phyloP scores from a whole-genome alignment of 2,113 vertebrate species.

The Elaphurus davidianus region DNA sequence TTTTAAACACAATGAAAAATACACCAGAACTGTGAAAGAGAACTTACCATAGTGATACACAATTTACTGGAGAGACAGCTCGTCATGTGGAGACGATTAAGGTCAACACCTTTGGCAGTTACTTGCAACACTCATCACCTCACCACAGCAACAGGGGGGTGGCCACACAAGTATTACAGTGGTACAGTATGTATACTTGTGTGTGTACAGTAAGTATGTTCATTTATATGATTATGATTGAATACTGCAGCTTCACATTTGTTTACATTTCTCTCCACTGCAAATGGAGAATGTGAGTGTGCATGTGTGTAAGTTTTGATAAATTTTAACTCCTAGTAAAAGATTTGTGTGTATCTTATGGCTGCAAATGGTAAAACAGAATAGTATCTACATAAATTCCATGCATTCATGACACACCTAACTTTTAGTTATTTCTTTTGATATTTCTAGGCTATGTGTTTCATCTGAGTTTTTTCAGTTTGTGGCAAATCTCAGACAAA shows the following conservation, averaged over 20 bases:
- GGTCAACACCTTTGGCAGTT: not conserved
- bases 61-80: rapidly evolving
- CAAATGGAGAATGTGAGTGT: not conserved
- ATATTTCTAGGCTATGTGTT: not conserved
- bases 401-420: not conserved
- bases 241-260: not conserved
- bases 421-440: not conserved
- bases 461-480: not conserved
- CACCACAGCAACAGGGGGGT: not conserved
- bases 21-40: not conserved
- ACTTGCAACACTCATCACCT: not conserved
- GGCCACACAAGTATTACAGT: rapidly evolving
- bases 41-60: not conserved
- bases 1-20: not conserved
- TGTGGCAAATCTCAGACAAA: not conserved
- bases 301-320: not conserved
- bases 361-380: not conserved
- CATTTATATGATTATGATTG: rapidly evolving
- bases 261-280: not conserved
- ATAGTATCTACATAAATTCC: not conserved
- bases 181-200: rapidly evolving
- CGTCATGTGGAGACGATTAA: rapidly evolving
- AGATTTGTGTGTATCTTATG: not conserved
- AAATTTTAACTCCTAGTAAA: not conserved
- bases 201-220: rapidly evolving